Evolutionary conservation across 37 sponge, comb jelly and placozoan genomes (phyloP).

Genomic region (Amphimedon queenslandica): DNA sequence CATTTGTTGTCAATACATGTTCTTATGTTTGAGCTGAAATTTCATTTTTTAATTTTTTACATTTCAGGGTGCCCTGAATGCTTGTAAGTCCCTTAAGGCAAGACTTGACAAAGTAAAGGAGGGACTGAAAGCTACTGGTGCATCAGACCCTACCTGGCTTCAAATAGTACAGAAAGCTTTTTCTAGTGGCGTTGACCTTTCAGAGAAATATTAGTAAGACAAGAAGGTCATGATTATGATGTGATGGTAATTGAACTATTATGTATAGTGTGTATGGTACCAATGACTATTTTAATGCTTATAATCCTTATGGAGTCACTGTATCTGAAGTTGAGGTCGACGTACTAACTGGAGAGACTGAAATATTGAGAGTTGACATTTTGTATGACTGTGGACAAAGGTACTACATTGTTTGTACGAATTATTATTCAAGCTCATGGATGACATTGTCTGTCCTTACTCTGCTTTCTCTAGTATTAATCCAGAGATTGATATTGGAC

Average conservation of each 20-base stretch:
- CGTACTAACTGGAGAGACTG: constrained; percentile 68
- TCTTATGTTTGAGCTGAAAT: not conserved
- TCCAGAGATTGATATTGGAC: constrained; percentile 84
- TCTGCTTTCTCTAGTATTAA: constrained; percentile 63
- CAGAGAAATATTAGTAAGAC: constrained; percentile 31
- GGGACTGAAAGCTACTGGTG: not conserved
- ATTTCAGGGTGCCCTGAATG: constrained; percentile 50
- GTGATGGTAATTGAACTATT: too few species aligned
- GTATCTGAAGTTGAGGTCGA: constrained; percentile 72
- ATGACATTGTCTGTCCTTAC: not conserved
- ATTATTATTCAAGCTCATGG: not conserved
- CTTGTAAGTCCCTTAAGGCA: constrained; percentile 53
- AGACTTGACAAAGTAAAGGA: constrained; percentile 49
- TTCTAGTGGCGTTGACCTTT: constrained; percentile 25
- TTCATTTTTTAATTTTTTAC: too few species aligned
- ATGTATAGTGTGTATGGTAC: constrained; percentile 29
- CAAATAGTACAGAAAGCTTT: constrained; percentile 20
- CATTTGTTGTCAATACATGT: constrained; percentile 1
- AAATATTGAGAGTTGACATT: constrained; percentile 70
- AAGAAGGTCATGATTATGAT: not conserved
- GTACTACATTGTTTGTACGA: constrained; percentile 4
- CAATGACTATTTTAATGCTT: constrained; percentile 19
- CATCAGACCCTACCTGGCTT: constrained; percentile 28
- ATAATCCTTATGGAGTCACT: constrained; percentile 59
- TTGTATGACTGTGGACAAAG: constrained; percentile 86